Evolutionary conservation across 2,888 invertebrate species (phyloP).

Genomic region (Lamproptera curius): DNA sequence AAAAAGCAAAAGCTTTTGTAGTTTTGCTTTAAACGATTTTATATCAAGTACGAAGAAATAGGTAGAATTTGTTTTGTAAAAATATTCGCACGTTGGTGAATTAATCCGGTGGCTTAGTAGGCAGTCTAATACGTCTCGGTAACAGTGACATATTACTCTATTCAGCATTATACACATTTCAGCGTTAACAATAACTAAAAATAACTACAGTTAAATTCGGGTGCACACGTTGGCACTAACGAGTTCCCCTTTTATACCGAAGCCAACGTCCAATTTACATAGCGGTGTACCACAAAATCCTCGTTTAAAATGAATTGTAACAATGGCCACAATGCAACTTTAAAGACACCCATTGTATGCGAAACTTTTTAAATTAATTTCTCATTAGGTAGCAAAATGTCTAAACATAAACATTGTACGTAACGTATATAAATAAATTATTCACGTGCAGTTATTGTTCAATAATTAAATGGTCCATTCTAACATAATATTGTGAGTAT

Average conservation of each 20-base stretch:
- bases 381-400: constrained; percentile 68
- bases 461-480: no score
- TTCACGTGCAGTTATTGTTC: no score
- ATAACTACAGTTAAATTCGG: constrained; percentile 32
- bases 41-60: no score
- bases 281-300: constrained; percentile 60
- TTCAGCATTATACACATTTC: neutral
- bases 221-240: constrained; percentile 50
- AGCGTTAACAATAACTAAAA: neutral
- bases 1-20: no score
- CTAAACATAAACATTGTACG: no score
- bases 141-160: neutral
- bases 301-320: constrained; percentile 65
- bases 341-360: constrained; percentile 61
- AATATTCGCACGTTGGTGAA: no score
- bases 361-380: constrained; percentile 71
- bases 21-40: no score
- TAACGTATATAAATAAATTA: no score
- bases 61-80: no score
- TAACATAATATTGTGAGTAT: no score
- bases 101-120: no score
- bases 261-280: constrained; percentile 67
- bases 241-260: constrained; percentile 50
- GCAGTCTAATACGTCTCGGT: no score
- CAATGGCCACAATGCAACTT: constrained; percentile 65